Percentiles rank a stretch among this genome's conserved stretches.
These are phyloP conservation scores for Myrmecobius fasciatus DNA, from an alignment of 2,113 vertebrate species.

Conservation along the genomic window DNA sequence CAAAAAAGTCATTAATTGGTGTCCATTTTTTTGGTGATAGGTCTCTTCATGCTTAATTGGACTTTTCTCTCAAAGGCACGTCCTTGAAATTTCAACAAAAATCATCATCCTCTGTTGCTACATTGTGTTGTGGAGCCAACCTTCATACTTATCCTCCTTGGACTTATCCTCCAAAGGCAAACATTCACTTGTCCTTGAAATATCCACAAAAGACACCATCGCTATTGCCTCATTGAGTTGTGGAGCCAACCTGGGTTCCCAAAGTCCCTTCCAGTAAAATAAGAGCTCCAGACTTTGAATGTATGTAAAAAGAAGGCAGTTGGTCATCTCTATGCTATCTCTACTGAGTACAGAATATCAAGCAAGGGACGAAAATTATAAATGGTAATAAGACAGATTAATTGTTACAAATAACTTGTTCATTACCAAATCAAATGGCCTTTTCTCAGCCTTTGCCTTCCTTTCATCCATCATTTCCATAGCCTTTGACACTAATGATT, in stretches of 20 bases:
- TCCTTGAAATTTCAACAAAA: neutral
- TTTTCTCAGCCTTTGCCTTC: neutral
- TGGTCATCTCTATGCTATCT: neutral
- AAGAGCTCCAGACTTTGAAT: neutral
- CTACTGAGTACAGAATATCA: neutral
- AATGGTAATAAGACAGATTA: constrained; percentile 2
- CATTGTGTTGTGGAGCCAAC: neutral
- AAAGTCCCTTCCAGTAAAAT: neutral
- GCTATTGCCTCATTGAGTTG: too few relatives aligned
- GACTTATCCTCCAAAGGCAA: neutral
- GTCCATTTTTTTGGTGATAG: neutral
- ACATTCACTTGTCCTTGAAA: neutral
- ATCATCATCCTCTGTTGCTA: neutral
- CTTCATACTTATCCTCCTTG: neutral
- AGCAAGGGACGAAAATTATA: neutral
- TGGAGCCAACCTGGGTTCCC: neutral
- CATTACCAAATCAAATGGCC: neutral
- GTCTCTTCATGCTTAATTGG: neutral
- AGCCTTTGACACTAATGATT: neutral
- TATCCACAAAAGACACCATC: neutral
- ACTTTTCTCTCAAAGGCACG: neutral
- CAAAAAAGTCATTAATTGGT: neutral
- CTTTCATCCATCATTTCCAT: neutral
- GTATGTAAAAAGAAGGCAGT: neutral
- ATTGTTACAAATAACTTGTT: neutral